Conservation (phyloP, 2,797 vertebrate species). For the Selene dorsalis region DNA sequence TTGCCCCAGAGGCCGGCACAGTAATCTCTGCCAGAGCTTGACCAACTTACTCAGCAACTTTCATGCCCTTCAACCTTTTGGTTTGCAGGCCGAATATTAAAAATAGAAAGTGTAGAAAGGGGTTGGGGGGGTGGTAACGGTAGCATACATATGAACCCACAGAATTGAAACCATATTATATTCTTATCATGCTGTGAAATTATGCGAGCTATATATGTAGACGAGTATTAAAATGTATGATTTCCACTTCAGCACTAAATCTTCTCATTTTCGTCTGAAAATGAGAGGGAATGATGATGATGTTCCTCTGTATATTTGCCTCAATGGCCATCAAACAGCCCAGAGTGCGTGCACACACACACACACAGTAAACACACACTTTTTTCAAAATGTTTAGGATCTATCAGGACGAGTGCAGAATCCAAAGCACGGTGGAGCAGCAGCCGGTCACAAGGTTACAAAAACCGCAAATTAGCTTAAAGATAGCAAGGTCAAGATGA, state of each 20-base stretch:
- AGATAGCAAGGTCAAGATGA: conserved; percentile 14
- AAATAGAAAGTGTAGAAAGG: conserved; percentile 26
- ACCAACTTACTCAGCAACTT: conserved; percentile 51
- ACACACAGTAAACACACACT: conserved; percentile 1
- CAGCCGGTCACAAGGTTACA: not conserved
- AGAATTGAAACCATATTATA: conserved; percentile 20
- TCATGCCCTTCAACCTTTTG: conserved; percentile 43
- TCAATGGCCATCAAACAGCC: conserved; percentile 15
- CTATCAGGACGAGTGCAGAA: conserved; percentile 10
- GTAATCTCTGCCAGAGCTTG: conserved; percentile 50
- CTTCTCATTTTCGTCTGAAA: conserved; percentile 1
- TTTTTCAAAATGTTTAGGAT: conserved; percentile 14
- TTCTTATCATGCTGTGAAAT: conserved; percentile 37
- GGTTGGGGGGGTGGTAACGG: conserved; percentile 4
- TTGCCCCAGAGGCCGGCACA: conserved; percentile 20
- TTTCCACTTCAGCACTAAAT: conserved; percentile 14
- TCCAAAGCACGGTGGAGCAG: conserved; percentile 15
- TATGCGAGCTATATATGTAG: conserved; percentile 11
- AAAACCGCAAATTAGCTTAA: conserved; percentile 13
- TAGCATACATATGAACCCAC: conserved; percentile 33
- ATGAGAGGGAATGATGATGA: conserved; percentile 20
- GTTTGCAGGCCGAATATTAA: conserved; percentile 51
- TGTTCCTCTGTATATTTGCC: conserved; percentile 36
- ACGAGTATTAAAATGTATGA: conserved; percentile 19
- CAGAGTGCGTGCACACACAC: not conserved